These are phyloP conservation scores for Pterocles burchelli DNA, from an alignment of 2,113 vertebrate species.

Conservation along the genomic window DNA sequence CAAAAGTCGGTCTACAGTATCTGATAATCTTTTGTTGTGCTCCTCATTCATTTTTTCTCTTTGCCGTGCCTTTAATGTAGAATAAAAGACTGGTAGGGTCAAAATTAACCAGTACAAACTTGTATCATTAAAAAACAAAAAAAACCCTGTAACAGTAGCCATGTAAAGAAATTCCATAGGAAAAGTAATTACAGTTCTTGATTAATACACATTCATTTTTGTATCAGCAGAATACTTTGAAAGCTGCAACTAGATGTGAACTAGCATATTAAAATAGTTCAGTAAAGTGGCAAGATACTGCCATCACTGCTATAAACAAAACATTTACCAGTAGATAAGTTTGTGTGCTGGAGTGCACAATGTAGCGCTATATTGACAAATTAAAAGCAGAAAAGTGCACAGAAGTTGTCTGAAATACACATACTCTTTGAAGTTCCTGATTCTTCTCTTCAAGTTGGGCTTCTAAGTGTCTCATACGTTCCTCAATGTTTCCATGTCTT, in stretches of 20 bases:
- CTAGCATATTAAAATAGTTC: background rate
- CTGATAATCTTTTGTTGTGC: constrained; percentile 96
- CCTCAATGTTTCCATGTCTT: constrained; percentile 97
- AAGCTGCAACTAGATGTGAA: background rate
- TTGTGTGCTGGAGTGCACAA: background rate
- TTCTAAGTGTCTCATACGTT: constrained; percentile 96
- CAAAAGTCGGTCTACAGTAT: constrained; percentile 95
- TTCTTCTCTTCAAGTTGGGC: constrained; percentile 99
- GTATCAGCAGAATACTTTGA: background rate
- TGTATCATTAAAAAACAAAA: background rate
- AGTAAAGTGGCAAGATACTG: background rate
- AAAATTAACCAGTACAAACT: background rate
- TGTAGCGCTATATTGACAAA: background rate
- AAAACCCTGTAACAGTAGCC: background rate
- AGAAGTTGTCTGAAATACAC: constrained; percentile 27
- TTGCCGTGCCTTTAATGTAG: constrained; percentile 88
- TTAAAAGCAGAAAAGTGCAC: background rate
- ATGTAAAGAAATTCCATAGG: background rate
- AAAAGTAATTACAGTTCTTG: background rate
- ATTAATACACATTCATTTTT: background rate
- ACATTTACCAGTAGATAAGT: background rate
- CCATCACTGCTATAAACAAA: background rate
- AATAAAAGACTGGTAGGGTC: background rate
- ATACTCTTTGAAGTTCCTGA: constrained; percentile 97
- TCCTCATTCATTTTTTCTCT: constrained; percentile 99